phyloP scores from a whole-genome alignment of 1,140 invertebrate species.

The Drosophila nigromelanica region DNA sequence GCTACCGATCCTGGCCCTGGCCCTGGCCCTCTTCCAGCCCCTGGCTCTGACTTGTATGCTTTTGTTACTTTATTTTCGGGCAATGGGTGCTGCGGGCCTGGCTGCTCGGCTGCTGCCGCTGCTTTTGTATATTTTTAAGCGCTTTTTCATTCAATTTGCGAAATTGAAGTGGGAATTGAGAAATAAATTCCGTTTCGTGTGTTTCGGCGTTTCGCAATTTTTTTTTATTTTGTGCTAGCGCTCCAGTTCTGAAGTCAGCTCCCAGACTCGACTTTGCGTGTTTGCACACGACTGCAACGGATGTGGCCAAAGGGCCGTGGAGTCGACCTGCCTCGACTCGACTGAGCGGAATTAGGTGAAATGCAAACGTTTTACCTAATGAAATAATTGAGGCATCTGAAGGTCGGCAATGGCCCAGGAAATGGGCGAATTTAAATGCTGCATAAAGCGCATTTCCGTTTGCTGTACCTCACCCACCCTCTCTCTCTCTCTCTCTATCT shows the following conservation, averaged over 20 bases:
- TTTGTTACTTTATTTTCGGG: conserved; percentile 76
- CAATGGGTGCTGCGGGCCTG: conserved; percentile 36
- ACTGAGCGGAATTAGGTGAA: conserved; percentile 77
- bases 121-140: conserved; percentile 82
- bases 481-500: background rate
- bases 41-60: conserved; percentile 35
- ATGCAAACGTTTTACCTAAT: conserved; percentile 82
- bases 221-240: conserved; percentile 5
- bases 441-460: conserved; percentile 74
- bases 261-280: conserved; percentile 54
- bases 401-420: conserved; percentile 66
- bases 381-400: conserved; percentile 80
- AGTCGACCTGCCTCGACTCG: conserved; percentile 5
- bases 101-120: conserved; percentile 41
- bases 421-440: conserved; percentile 70
- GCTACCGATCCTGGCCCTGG: conserved; percentile 36
- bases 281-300: conserved; percentile 60
- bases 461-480: conserved; percentile 22
- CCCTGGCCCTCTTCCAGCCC: conserved; percentile 5
- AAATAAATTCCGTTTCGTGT: conserved; percentile 81
- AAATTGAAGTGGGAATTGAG: conserved; percentile 84
- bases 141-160: conserved; percentile 83
- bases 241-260: conserved; percentile 36
- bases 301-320: conserved; percentile 49
- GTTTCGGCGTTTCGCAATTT: conserved; percentile 25